phyloP scores from a whole-genome alignment of 2,113 vertebrate genomes.

The Larimichthys crocea region DNA sequence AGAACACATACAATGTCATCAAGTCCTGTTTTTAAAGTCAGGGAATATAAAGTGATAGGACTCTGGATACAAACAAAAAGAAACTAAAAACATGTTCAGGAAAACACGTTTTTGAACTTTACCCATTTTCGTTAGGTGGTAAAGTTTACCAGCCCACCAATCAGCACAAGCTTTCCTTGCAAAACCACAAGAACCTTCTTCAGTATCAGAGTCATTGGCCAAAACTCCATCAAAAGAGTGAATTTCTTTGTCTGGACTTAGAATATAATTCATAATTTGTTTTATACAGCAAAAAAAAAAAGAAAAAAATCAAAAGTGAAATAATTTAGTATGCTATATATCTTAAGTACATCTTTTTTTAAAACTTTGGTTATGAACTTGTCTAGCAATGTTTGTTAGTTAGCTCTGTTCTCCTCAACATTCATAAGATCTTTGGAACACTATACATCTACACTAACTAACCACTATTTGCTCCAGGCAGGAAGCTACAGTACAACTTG shows the following conservation, averaged over 20 bases:
- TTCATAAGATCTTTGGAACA: constrained; percentile 86
- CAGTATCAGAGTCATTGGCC: constrained; percentile 79
- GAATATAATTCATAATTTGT: constrained; percentile 82
- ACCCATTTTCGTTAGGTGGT: constrained; percentile 62
- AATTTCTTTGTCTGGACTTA: constrained; percentile 78
- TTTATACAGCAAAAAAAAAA: constrained; percentile 80
- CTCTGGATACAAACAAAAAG: constrained; percentile 78
- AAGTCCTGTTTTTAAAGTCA: constrained; percentile 76
- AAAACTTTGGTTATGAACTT: constrained; percentile 87
- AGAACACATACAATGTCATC: constrained; percentile 83
- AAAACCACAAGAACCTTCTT: constrained; percentile 71
- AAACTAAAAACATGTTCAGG: constrained; percentile 72
- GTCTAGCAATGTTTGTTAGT: constrained; percentile 85
- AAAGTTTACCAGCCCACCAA: constrained; percentile 85
- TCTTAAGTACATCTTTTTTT: constrained; percentile 82
- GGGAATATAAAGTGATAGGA: constrained; percentile 86
- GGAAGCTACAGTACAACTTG: constrained; percentile 83
- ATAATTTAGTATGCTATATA: constrained; percentile 87
- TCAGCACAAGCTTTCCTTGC: constrained; percentile 86
- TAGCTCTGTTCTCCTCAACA: constrained; percentile 82
- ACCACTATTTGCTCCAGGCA: constrained; percentile 75
- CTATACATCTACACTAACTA: constrained; percentile 81
- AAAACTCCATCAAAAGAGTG: constrained; percentile 72
- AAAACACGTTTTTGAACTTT: constrained; percentile 68
- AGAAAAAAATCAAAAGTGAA: constrained; percentile 72